Conservation (phyloP, 2,888 invertebrate genomes). For the Cheilosia soror region DNA sequence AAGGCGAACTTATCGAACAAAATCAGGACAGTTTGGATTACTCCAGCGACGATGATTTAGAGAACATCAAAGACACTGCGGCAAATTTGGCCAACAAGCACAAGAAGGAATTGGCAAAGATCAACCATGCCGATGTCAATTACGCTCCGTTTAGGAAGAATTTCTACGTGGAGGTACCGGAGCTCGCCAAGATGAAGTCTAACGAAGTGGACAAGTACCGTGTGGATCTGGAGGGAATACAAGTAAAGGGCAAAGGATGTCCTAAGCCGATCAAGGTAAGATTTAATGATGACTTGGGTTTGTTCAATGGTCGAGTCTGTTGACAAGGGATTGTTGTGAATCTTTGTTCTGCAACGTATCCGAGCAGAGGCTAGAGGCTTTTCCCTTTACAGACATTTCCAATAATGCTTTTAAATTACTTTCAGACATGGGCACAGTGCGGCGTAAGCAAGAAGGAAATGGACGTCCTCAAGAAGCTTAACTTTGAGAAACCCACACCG, state of each 20-base stretch:
- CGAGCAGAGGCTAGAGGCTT: too few species aligned
- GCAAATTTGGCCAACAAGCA: constrained; percentile 95
- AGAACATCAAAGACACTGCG: constrained; percentile 95
- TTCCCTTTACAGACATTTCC: too few species aligned
- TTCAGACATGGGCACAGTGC: constrained; percentile 96
- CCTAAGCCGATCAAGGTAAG: constrained; percentile 94
- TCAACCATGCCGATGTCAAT: constrained; percentile 94
- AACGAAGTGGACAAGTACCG: constrained; percentile 94
- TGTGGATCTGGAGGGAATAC: constrained; percentile 96
- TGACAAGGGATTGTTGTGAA: too few species aligned
- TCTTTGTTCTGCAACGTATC: too few species aligned
- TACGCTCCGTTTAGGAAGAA: constrained; percentile 96
- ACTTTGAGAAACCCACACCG: constrained; percentile 98
- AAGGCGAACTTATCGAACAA: constrained; percentile 99
- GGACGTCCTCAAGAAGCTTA: constrained; percentile 94
- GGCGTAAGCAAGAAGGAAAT: constrained; percentile 98
- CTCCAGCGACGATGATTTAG: constrained; percentile 98
- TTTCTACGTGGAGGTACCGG: constrained; percentile 99
- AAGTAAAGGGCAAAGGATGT: constrained; percentile 98
- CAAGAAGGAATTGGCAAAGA: constrained; percentile 95
- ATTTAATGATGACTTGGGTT: background rate
- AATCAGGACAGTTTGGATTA: constrained; percentile 99
- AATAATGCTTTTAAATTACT: background rate
- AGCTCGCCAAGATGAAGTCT: constrained; percentile 95
- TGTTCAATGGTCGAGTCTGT: too few species aligned